Evolutionary conservation across 2,888 invertebrate genomes (phyloP), one percentile per base, ranked within the genome.

Genomic region (Villa cingulata): DNA sequence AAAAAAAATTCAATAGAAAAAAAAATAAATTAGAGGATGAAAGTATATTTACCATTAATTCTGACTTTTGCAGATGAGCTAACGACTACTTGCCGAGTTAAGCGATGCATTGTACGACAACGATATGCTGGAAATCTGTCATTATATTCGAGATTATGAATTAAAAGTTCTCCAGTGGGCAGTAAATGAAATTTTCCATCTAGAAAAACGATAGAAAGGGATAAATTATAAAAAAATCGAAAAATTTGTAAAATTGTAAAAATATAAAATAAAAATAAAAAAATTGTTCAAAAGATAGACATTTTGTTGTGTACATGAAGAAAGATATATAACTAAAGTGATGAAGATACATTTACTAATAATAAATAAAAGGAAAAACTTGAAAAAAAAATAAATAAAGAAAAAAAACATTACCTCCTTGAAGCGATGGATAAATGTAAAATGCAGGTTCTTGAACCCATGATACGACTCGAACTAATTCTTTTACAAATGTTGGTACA

Each of bases 161-260:
- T 78, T 57, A 83, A 72, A 55, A 84, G 74, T 65, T 83, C 83
- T 50, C 83, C 83, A 49, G 80, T 79, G 54, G 82, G 81, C 59
- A 83, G 71, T 59, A 83, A 76, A 68, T 83, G 82, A 67, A 80
- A 83, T 66, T 83, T 83, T 54, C 81, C 83, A 69, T 83, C 82
- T 82, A 41, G 16, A 16, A 41, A 41, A 29, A 15, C n/a, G n/a
- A 27, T 29, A 45, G 19, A 2, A 23, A 23, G 7, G 7, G 23
- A 23, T 6, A 23, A 23, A 23, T 23, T 23, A 23, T 23, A 23
- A 23, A 23, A 23, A 23, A 23, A 23, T 6, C 4, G 7, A 23
- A 23, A 23, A 23, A 23, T 23, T 7, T 6, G 7, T 6, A 6
- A 23, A 23, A 23, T 23, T 23, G 15, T n/a, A n/a, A n/a, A n/a